Evolutionary conservation across 2,113 vertebrate genomes (phyloP), one percentile per base, ranked within the genome.

Genomic region (Marmota monax): DNA sequence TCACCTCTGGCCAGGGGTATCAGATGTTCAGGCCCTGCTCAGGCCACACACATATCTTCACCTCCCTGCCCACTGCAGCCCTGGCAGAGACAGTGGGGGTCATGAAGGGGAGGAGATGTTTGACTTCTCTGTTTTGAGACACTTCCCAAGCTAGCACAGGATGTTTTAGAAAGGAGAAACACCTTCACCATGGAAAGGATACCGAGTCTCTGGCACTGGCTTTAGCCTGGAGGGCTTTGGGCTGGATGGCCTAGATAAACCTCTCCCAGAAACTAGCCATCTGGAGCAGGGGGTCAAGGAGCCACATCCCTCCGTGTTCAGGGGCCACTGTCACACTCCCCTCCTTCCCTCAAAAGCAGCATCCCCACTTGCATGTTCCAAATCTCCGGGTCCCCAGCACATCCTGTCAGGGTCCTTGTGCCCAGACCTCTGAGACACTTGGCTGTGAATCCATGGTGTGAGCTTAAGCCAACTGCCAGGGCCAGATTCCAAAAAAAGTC

Each of bases 151-250:
- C 58, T 69, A n/a, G 77, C 78, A 65, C 88, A 89, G 96, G 80
- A 94, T 84, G 77, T 94, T 96, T 89, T 53, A 94, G 32, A 53
- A 96, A 34, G 42, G 87, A 97, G 73, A n/a, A 82, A 65, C n/a
- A 27, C 32, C 61, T 78, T 79, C 10, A 37, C n/a, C 2, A 0
- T 93, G 96, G 74, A 85, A 94, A 93, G 76, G 93, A 94, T 67
- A 73, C 37, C 1, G 1, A 20, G 32, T 84, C 69, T 83, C 74
- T 96, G 94, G 92, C 89, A 94, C 83, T 84, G 92, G 83, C 88
- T 89, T 92, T 85, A 83, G 82, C 69, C 10, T 0, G 1, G 61
- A 83, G 61, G 32, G 84, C 14, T 76, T 77, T 42, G 70, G 84
- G 32, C 61, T 77, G 56, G 48, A 51, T 1, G 1, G 34, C 48